Evolutionary conservation across 2,797 vertebrate genomes (phyloP).

Genomic region (Platyrinchus mystaceus): DNA sequence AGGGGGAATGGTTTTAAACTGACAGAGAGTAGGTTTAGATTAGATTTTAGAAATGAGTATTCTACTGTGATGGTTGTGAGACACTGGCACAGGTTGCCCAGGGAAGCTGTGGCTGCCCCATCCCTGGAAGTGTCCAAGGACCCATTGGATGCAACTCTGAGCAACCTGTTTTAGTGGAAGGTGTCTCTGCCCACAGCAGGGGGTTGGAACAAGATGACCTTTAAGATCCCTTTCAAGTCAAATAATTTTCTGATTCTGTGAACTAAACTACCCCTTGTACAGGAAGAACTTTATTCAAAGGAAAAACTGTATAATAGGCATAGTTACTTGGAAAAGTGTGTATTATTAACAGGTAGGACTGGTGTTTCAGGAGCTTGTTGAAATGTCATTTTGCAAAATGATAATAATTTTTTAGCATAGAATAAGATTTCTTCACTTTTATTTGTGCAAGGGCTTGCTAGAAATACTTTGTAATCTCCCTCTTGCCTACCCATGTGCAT

Average conservation of each 20-base stretch:
- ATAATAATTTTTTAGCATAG: background rate
- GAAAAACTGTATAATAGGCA: background rate
- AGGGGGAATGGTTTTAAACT: background rate
- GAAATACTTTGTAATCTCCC: background rate
- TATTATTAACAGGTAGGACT: background rate
- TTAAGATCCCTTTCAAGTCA: background rate
- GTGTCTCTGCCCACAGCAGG: background rate
- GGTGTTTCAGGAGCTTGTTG: background rate
- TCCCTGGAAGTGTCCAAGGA: background rate
- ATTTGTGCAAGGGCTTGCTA: background rate
- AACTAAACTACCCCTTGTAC: background rate
- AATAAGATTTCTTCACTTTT: background rate
- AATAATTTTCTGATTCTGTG: background rate
- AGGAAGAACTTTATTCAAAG: background rate
- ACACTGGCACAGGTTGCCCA: background rate
- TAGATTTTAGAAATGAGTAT: background rate
- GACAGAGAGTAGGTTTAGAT: background rate
- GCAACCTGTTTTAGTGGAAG: background rate
- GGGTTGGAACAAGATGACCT: background rate
- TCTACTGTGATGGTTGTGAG: background rate
- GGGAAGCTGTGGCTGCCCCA: background rate
- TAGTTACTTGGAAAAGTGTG: background rate
- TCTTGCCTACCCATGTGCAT: background rate
- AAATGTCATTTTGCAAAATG: background rate
- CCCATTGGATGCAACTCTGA: background rate